These are phyloP conservation scores for Uria lomvia DNA, from an alignment of 2,113 vertebrate genomes.

Conservation along the genomic window DNA sequence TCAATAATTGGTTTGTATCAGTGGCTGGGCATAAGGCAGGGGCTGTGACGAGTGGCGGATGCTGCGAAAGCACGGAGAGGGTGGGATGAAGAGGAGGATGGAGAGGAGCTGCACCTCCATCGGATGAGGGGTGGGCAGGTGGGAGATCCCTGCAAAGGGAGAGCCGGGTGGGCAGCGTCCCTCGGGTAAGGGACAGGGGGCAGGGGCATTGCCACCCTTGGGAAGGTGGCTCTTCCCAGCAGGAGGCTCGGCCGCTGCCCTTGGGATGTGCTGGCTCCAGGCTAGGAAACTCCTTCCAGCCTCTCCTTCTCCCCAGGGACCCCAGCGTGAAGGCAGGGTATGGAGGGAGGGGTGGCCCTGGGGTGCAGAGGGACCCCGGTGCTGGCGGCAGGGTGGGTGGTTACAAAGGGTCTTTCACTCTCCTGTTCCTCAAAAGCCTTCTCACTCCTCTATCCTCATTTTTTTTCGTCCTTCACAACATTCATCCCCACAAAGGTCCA, in stretches of 20 bases:
- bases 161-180: not conserved
- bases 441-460: not conserved
- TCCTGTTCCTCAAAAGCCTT: not conserved
- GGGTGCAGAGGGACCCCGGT: accelerated
- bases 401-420: accelerated
- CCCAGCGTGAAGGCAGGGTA: not conserved
- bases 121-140: not conserved
- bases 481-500: not conserved
- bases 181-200: not conserved
- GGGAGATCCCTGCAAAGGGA: not conserved
- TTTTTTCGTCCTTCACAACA: not conserved
- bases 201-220: accelerated
- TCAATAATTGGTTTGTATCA: not conserved
- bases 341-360: not conserved
- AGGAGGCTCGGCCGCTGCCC: not conserved
- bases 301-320: not conserved
- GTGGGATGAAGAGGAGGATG: not conserved
- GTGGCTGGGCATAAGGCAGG: not conserved
- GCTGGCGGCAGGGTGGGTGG: not conserved
- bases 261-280: accelerated
- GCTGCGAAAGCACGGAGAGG: accelerated
- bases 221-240: not conserved
- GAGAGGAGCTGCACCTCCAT: not conserved
- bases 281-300: not conserved
- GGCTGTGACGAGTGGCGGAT: not conserved